Percentiles rank a stretch among this genome's conserved stretches.
Conservation (phyloP, 2,888 invertebrate genomes). For the Ochropleura plecta region DNA sequence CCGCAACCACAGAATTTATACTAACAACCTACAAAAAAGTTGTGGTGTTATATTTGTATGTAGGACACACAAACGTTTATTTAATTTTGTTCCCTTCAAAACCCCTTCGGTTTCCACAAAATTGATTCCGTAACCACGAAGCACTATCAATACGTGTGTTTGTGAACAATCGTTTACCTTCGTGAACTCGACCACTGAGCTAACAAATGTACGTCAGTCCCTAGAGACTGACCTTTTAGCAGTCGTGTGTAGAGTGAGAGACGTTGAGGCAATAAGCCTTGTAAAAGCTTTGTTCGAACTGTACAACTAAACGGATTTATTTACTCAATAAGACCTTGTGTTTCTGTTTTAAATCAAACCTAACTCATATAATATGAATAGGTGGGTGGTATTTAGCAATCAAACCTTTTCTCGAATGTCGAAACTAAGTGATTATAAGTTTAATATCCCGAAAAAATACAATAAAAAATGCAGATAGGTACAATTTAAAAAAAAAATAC, state of each 20-base stretch:
- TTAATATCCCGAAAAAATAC: too few relatives aligned
- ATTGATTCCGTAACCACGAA: slow-evolving; percentile 9
- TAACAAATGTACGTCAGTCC: slow-evolving; percentile 19
- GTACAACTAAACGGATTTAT: slow-evolving; percentile 23
- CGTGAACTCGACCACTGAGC: slow-evolving; percentile 24
- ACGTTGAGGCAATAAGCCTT: slow-evolving; percentile 11
- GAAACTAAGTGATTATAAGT: too few relatives aligned
- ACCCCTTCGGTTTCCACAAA: not conserved
- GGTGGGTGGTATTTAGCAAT: too few relatives aligned
- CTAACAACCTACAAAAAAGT: not conserved
- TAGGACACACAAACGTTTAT: not conserved
- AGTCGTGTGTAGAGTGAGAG: slow-evolving; percentile 19
- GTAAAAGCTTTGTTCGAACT: not conserved
- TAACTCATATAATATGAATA: not conserved
- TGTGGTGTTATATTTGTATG: not conserved
- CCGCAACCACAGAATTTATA: too few relatives aligned
- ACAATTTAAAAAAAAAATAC: too few relatives aligned
- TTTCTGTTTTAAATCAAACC: not conserved
- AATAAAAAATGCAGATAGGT: too few relatives aligned
- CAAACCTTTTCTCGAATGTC: too few relatives aligned
- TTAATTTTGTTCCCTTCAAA: not conserved
- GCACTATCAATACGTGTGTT: slow-evolving; percentile 13
- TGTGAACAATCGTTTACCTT: slow-evolving; percentile 29
- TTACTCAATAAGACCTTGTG: not conserved
- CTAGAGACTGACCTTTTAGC: slow-evolving; percentile 27